These are phyloP conservation scores for Harpalus rubripes DNA, from an alignment of 2,888 invertebrate species.

Conservation along the genomic window DNA sequence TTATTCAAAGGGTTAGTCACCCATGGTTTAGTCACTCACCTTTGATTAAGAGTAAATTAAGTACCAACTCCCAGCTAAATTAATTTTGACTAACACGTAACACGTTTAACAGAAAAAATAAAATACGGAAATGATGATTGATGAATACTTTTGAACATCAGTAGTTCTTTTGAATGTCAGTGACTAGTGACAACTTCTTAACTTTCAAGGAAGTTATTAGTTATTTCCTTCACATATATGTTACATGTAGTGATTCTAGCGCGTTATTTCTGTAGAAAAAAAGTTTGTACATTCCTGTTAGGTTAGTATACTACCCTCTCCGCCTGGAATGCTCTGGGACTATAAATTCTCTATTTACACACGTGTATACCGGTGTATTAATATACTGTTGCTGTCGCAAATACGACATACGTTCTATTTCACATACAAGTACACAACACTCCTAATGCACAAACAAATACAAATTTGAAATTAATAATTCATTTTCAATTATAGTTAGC, in stretches of 20 bases:
- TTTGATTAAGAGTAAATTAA: no score
- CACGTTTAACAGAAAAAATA: no score
- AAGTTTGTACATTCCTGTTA: background rate
- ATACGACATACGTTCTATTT: background rate
- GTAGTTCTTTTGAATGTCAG: no score
- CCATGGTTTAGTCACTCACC: no score
- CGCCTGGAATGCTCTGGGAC: conserved; percentile 39
- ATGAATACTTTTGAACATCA: no score
- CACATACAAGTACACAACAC: background rate
- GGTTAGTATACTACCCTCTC: conserved; percentile 42
- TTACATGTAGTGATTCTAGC: background rate
- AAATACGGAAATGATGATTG: no score
- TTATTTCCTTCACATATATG: conserved; percentile 7
- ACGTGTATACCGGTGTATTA: conserved; percentile 59
- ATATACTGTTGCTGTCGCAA: conserved; percentile 54
- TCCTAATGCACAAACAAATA: background rate
- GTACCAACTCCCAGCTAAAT: no score
- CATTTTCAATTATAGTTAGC: no score
- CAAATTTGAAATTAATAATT: no score
- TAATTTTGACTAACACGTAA: no score
- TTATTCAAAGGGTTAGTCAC: no score
- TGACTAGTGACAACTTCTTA: background rate
- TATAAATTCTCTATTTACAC: conserved; percentile 63
- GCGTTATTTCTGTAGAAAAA: no score
- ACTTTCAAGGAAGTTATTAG: conserved; percentile 25